A percentile compares a stretch with the other conserved stretches of the same genome.
These are phyloP conservation scores for Luffia ferchaultella DNA, from an alignment of 2,888 invertebrate species.

Conservation along the genomic window DNA sequence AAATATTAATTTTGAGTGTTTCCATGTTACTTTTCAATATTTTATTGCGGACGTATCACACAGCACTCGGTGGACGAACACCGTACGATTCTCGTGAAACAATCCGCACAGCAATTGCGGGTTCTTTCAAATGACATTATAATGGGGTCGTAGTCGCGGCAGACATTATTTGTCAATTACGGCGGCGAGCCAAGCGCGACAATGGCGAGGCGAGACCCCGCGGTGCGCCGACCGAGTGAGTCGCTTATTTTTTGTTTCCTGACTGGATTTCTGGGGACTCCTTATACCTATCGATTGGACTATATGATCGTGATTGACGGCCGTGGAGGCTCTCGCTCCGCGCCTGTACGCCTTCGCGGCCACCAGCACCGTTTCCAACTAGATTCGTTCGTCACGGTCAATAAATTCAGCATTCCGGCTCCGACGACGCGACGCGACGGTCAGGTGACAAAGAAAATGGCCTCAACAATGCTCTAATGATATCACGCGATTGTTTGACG, in stretches of 20 bases:
- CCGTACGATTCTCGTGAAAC: conserved; percentile 12
- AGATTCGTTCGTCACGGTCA: conserved; percentile 27
- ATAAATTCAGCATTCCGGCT: conserved; percentile 29
- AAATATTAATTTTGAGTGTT: too few species aligned
- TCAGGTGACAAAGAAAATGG: conserved; percentile 42
- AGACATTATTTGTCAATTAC: conserved; percentile 58
- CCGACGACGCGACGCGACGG: conserved; percentile 27
- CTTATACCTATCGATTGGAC: too few species aligned
- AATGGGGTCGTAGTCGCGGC: conserved; percentile 31
- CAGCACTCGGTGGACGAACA: neutral
- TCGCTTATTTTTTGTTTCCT: too few species aligned
- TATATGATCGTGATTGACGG: too few species aligned
- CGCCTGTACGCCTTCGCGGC: too few species aligned
- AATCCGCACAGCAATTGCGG: conserved; percentile 30
- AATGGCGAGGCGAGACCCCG: conserved; percentile 4
- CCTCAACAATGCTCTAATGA: conserved; percentile 25
- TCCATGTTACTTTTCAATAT: too few species aligned
- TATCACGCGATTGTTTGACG: conserved; percentile 44
- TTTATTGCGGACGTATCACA: neutral
- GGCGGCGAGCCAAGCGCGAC: conserved; percentile 15
- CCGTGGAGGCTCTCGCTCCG: too few species aligned
- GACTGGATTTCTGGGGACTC: too few species aligned
- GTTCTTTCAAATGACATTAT: conserved; percentile 52
- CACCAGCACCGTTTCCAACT: neutral
- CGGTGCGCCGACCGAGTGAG: neutral